Conservation (phyloP, 92 coral and sea anemone genomes). For the Phenganax stokvisi region DNA sequence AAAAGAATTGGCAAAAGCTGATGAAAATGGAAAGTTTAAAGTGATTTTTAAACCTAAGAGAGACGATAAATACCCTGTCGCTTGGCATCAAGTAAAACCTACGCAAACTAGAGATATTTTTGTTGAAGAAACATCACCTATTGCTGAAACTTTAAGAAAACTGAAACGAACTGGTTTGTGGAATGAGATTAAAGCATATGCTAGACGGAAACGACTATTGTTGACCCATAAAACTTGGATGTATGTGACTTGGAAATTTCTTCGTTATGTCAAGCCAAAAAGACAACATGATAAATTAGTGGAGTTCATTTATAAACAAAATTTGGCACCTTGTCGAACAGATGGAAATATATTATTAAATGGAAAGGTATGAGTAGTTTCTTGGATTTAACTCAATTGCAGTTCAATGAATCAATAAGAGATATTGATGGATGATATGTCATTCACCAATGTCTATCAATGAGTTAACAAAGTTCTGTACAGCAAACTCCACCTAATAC, state of each 20-base stretch:
- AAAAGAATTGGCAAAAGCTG: too few relatives aligned
- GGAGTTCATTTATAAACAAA: slow-evolving; percentile 57
- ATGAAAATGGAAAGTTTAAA: too few relatives aligned
- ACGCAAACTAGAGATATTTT: not conserved
- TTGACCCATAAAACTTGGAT: slow-evolving; percentile 21
- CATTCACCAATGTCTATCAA: too few relatives aligned
- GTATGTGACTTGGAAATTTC: slow-evolving; percentile 36
- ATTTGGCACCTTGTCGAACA: slow-evolving; percentile 63
- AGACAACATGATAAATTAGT: slow-evolving; percentile 17
- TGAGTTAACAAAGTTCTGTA: too few relatives aligned
- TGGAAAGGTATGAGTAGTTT: slow-evolving; percentile 52
- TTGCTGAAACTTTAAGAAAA: not conserved
- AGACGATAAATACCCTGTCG: not conserved
- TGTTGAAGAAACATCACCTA: not conserved
- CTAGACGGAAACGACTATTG: slow-evolving; percentile 6
- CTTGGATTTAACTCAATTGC: too few relatives aligned
- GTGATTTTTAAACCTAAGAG: not conserved
- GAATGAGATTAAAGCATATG: slow-evolving; percentile 3
- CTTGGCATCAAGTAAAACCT: not conserved
- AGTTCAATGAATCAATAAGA: too few relatives aligned
- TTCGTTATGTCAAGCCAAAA: slow-evolving; percentile 20
- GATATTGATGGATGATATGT: too few relatives aligned
- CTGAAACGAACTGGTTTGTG: slow-evolving; percentile 13
- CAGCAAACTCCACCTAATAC: too few relatives aligned
- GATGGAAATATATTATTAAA: slow-evolving; percentile 79